Conservation (phyloP, 2,113 vertebrate genomes). For the Nicator chloris region DNA sequence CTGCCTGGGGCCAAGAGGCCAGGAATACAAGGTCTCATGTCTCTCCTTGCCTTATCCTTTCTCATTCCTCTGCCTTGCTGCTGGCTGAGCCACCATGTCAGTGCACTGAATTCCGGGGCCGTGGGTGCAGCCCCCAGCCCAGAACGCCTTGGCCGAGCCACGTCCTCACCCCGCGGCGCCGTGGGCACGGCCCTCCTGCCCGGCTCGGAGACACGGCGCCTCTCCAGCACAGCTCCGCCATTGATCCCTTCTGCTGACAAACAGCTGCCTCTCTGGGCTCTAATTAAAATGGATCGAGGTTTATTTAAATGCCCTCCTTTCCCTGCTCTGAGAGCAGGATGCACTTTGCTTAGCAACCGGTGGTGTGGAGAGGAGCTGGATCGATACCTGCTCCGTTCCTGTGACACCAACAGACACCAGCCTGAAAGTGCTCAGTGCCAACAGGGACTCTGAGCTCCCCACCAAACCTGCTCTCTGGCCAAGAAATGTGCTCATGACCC, state of each 20-base stretch:
- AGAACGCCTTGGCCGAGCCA: accelerated
- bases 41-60: not conserved
- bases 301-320: constrained; percentile 64
- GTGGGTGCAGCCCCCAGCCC: not conserved
- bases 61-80: not conserved
- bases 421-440: not conserved
- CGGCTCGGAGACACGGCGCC: not conserved
- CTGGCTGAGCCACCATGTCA: accelerated
- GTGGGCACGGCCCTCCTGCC: not conserved
- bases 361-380: constrained; percentile 28
- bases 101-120: accelerated
- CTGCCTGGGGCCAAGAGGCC: not conserved
- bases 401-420: constrained; percentile 5
- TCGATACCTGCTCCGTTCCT: constrained; percentile 38
- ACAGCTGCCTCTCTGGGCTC: constrained; percentile 33
- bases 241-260: constrained; percentile 53
- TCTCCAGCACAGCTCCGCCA: not conserved
- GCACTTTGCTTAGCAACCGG: constrained; percentile 65
- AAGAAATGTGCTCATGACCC: not conserved
- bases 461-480: not conserved
- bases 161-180: accelerated
- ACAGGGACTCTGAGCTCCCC: not conserved
- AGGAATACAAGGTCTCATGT: not conserved
- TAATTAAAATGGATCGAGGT: constrained; percentile 69
- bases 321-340: constrained; percentile 25